Base-by-base conservation (phyloP, 2,113 vertebrate genomes). In the Rhombomys opimus region DNA sequence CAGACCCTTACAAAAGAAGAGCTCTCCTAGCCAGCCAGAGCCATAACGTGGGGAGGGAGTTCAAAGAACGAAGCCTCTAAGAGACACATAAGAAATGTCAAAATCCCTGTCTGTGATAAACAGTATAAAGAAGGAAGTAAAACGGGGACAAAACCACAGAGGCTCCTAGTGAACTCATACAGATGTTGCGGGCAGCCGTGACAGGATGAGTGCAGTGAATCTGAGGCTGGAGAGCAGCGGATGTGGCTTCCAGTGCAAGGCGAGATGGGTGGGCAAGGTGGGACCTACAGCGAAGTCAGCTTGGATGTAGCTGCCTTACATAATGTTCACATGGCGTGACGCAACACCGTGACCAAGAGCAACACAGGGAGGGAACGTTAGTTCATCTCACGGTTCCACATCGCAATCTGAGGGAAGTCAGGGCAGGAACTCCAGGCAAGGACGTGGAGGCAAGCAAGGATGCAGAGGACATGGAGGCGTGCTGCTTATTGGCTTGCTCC, bases 171-270 rank as follows among this genome's bases (percentile, higher is more conserved):
- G n/a, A 61, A 85, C 1, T 10, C 32, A 22, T 63, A 85, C 65
- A 35, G 59, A 68, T 70, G 67, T n/a, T 46, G 68, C 35, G 61
- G 18, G 18, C 88, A 35, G 90, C 76, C 92, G 72, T 90, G 81
- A 41, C 65, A 35, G 63, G 76, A 7, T 2, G 1, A 12, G 17
- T 20, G 1, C 9, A 13, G 15, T 1, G 8, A 50, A 54, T 63
- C 91, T 65, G 1, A 67, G 59, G 11, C 86, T 93, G 35, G 93
- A 95, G 95, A 96, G 11, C 17, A 85, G 59, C 94, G 96, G 92
- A 86, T 77, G 76, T 57, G 57, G 32, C 59, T 65, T 78, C 7
- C 18, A 30, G 17, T 17, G 38, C 38, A 67, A 81, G 86, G 85
- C 13, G 59, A 67, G 52, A 32, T 25, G 9, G 18, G 30, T 52